phyloP scores from a whole-genome alignment of 2,113 vertebrate species.

The Craseonycteris thonglongyai region DNA sequence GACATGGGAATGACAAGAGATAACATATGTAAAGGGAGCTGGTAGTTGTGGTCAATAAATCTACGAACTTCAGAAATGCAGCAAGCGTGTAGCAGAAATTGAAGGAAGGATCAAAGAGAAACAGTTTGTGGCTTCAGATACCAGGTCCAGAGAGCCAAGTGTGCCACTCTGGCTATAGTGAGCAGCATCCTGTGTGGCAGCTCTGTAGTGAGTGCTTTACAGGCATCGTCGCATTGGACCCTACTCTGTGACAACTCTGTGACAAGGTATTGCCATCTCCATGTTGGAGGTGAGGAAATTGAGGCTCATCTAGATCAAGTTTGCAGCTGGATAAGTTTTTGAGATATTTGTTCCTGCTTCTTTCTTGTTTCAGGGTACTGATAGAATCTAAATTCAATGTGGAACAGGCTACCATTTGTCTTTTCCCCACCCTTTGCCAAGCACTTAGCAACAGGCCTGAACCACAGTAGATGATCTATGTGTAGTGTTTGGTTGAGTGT shows the following conservation, averaged over 20 bases:
- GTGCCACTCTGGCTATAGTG: neutral
- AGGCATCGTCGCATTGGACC: neutral
- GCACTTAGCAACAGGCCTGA: no score
- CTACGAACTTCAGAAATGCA: neutral
- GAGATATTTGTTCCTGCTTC: neutral
- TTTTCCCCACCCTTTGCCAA: neutral
- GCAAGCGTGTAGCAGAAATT: neutral
- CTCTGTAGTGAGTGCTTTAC: neutral
- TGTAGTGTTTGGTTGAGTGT: neutral
- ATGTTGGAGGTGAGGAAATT: neutral
- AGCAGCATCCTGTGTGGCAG: neutral
- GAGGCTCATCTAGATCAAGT: neutral
- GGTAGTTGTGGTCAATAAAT: neutral
- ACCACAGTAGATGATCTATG: neutral
- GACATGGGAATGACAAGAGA: neutral
- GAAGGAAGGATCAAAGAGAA: neutral
- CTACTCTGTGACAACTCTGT: neutral
- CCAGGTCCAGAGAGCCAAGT: neutral
- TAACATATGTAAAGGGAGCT: neutral
- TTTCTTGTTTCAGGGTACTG: neutral
- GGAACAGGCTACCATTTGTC: neutral
- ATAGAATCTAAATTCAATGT: neutral
- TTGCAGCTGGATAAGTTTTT: neutral
- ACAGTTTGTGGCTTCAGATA: neutral
- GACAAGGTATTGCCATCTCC: rapidly evolving